These are phyloP conservation scores for Drosophila melanogaster DNA, from an alignment of 1,140 invertebrate genomes.

Conservation along the genomic window Release_6_plus_ISO1_MT NT_033777.3:12436501-12437000, in stretches of 20 bases:
- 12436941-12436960: constrained; percentile 97
- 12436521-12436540: constrained; percentile 72
- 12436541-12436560: constrained; percentile 84
- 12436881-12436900: constrained; percentile 97
- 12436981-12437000: constrained; percentile 95
- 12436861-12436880: constrained; percentile 97
- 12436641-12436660: too few relatives aligned
- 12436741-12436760: constrained; percentile 89
- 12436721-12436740: too few relatives aligned
- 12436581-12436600: constrained; percentile 92
- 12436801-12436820: constrained; percentile 96
- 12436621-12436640: too few relatives aligned
- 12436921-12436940: constrained; percentile 98
- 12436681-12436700: too few relatives aligned
- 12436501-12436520: constrained; percentile 85
- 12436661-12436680: too few relatives aligned
- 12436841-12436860: constrained; percentile 94
- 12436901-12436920: constrained; percentile 99
- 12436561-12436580: constrained; percentile 96
- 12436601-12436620: constrained; percentile 93
- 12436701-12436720: constrained; percentile 86
- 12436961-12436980: constrained; percentile 97
- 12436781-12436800: constrained; percentile 97
- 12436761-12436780: constrained; percentile 96
- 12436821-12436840: constrained; percentile 91